Percentiles rank a stretch among this genome's conserved stretches.
Evolutionary conservation across 1,140 invertebrate genomes (phyloP).

Genomic region (Oppia nitens): DNA sequence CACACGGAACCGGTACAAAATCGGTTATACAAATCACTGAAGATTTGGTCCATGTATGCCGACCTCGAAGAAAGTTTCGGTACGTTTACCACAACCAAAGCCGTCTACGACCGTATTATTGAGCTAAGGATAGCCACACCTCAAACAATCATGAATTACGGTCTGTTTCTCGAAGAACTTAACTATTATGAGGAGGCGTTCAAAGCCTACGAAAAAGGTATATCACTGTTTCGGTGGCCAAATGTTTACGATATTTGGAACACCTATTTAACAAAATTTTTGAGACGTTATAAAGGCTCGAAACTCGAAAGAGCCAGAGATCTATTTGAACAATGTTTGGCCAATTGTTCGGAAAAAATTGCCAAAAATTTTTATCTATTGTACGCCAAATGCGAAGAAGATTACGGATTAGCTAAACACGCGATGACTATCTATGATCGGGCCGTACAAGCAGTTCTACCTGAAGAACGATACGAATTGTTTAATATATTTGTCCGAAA

Average conservation of each 20-base stretch:
- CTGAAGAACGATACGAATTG: constrained; percentile 86
- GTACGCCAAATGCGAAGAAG: constrained; percentile 96
- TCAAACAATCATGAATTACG: constrained; percentile 98
- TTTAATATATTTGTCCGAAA: constrained; percentile 98
- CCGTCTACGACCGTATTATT: constrained; percentile 95
- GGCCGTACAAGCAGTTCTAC: constrained; percentile 71
- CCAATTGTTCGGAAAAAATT: constrained; percentile 83
- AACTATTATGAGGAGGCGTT: constrained; percentile 99
- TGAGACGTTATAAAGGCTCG: constrained; percentile 79
- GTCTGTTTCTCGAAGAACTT: constrained; percentile 88
- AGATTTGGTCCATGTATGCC: constrained; percentile 97
- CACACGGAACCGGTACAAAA: constrained; percentile 83
- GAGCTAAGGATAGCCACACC: constrained; percentile 96
- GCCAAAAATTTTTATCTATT: constrained; percentile 87
- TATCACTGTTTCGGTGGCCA: constrained; percentile 96
- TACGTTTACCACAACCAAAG: constrained; percentile 92
- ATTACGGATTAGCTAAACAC: constrained; percentile 87
- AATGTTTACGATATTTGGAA: constrained; percentile 99
- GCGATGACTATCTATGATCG: constrained; percentile 96
- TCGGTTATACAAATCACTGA: constrained; percentile 85
- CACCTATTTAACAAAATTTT: constrained; percentile 92
- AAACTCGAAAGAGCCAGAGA: constrained; percentile 93
- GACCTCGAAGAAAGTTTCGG: constrained; percentile 98
- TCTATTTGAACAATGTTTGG: constrained; percentile 96
- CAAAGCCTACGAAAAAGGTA: constrained; percentile 93